Base-by-base conservation (phyloP, 53 echinoderm and acorn worm species). In the Patiria pectinifera region DNA sequence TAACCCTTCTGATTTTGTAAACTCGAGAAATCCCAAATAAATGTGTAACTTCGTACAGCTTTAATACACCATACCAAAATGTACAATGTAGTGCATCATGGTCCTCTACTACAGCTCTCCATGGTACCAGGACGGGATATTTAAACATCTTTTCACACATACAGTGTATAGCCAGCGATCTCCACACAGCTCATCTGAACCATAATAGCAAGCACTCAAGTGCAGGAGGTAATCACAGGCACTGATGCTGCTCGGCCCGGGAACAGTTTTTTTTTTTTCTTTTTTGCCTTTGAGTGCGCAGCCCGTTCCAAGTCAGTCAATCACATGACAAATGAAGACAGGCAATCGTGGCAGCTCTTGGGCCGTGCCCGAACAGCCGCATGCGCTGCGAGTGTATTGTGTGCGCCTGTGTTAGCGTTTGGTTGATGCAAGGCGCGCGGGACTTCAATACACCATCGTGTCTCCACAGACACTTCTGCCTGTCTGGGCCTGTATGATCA, bases 291-390 rank as follows among this genome's bases (percentile, higher is more conserved):
- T 61, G 90, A 90, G 90, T 90, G 90, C 59, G 77, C 77, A 46
- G 90, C 90, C 80, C 60, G 80, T 90, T 90, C 81, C 81, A 80
- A 90, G 90, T 81, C 90, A 90, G 90, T 90, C 90, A 90, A 90
- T 90, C 90, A 90, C 90, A 90, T 90, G 90, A 90, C 90, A 81
- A 77, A 90, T 90, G 90, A 90, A 90, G 90, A 90, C 44, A 71
- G 90, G 80, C 90, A 81, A 80, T 80, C 80, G 90, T 90, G 90
- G 90, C 80, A 90, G 90, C 63, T 87, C 87, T 87, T 53, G 15
- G 43, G 26, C 26, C 76, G 2, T 76, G 26, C 44, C 76, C 25
- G 76, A n/a, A 43, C 45, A 44, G 15, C 19, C 80, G 45, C 43
- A 44, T 53, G 71, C 71, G 74, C 46, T 74, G 69, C 45, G 69